Base-by-base conservation (phyloP, 2,797 vertebrate species). In the Myioborus melanocephalus region DNA sequence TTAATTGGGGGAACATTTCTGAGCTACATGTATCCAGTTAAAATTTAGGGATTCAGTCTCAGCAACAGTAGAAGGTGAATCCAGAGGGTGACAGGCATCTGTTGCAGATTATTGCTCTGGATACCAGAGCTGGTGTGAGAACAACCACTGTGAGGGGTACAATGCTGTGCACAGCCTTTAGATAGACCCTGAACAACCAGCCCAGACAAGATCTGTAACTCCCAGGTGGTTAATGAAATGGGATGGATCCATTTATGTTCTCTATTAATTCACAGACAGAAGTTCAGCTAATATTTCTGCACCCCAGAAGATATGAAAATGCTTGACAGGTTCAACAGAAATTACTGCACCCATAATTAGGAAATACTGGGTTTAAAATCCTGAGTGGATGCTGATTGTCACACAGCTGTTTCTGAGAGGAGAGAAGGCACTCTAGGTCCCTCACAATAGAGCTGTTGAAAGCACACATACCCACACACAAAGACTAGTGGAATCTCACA, bases 311-410 rank as follows among this genome's bases (percentile, higher is more conserved):
- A 71, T 55, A 65, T 20, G 72, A 78, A 91, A 91, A 75, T 73
- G 19, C 59, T 90, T 81, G 90, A 34, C 53, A 90, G 69, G n/a
- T 65, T 94, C 79, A 83, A 12, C 50, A 81, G 68, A 85, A 87
- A 35, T 80, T 46, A 39, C 68, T 84, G 89, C 47, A 76, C 66
- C 60, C 39, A 24, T 49, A 68, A 89, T 92, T 92, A 92, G 35
- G 75, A 92, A 87, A 83, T 55, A n/a, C 3, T 66, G 77, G 30
- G 50, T 90, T 89, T 90, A 83, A 94, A 95, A 86, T n/a, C 61
- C 72, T 81, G 22, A 10, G 2, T 35, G 63, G 83, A 75, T 69
- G 69, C 24, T 28, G 46, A 65, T 73, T 27, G 50, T n/a, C n/a
- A n/a, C 35, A 37, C 3, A 70, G 2, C 44, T 46, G 0, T 56